Conservation (phyloP, 2,113 vertebrate genomes). For the Acanthochromis polyacanthus region DNA sequence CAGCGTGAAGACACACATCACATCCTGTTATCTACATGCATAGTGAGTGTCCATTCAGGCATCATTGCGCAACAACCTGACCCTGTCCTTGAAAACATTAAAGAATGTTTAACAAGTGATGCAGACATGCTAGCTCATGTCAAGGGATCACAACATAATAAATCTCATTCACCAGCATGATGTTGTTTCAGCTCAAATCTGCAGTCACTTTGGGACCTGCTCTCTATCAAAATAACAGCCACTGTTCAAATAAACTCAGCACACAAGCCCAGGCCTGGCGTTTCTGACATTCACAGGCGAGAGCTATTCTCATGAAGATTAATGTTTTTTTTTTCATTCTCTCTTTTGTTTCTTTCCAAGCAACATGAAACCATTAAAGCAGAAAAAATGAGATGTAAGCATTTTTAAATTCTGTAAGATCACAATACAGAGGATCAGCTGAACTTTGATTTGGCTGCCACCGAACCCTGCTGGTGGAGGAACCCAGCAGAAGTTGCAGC, state of each 20-base stretch:
- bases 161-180: constrained; percentile 69
- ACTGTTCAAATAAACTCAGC: constrained; percentile 76
- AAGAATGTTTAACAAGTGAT: constrained; percentile 52
- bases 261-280: constrained; percentile 75
- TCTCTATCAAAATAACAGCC: constrained; percentile 76
- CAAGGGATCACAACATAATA: constrained; percentile 68
- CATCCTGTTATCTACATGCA: constrained; percentile 25
- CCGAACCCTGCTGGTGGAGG: constrained; percentile 28
- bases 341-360: constrained; percentile 12
- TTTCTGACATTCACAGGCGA: constrained; percentile 55
- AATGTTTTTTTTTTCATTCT: constrained; percentile 48
- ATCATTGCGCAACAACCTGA: constrained; percentile 40
- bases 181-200: constrained; percentile 76
- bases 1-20: neutral
- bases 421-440: constrained; percentile 43
- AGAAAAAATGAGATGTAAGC: neutral
- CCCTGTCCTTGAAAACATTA: constrained; percentile 52
- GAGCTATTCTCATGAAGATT: constrained; percentile 59
- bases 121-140: constrained; percentile 62
- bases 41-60: constrained; percentile 44
- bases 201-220: constrained; percentile 70
- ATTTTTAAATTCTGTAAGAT: constrained; percentile 5
- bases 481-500: constrained; percentile 33
- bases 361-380: constrained; percentile 29
- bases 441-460: constrained; percentile 47